A percentile compares a stretch with the other conserved stretches of the same genome.
Evolutionary conservation across 2,797 vertebrate genomes (phyloP).

Genomic region (Malurus leucopterus): DNA sequence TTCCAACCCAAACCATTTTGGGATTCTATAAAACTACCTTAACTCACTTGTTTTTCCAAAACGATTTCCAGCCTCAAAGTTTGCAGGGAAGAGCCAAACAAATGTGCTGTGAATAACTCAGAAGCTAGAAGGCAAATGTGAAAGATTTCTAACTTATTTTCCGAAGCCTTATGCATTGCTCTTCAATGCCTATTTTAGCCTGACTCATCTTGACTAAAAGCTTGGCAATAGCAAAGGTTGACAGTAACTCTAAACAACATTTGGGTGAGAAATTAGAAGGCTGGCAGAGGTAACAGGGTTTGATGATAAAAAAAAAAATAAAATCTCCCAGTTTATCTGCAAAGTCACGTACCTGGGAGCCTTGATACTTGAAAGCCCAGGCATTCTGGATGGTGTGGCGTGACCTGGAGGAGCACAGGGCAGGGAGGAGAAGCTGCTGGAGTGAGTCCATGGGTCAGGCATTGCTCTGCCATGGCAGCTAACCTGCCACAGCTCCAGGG

Average conservation of each 20-base stretch:
- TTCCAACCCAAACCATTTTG: neutral
- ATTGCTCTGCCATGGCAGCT: neutral
- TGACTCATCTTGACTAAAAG: conserved; percentile 45
- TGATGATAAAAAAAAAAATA: neutral
- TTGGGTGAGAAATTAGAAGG: conserved; percentile 23
- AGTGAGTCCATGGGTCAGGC: neutral
- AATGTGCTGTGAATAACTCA: conserved; percentile 41
- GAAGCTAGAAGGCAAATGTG: conserved; percentile 46
- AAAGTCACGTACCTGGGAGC: neutral
- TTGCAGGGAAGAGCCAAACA: neutral
- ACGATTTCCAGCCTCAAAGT: neutral
- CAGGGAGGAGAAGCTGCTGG: neutral
- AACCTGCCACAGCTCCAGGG: neutral
- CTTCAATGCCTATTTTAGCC: conserved; percentile 30
- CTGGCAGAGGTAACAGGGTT: conserved; percentile 22
- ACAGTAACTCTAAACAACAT: conserved; percentile 18
- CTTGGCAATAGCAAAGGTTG: conserved; percentile 47
- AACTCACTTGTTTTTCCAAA: neutral
- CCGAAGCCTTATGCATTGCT: neutral
- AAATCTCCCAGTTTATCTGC: neutral
- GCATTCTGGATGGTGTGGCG: neutral
- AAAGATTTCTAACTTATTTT: conserved; percentile 38
- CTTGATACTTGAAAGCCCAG: neutral
- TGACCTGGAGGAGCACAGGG: neutral
- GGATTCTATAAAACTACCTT: neutral